phyloP scores from a whole-genome alignment of 2,113 vertebrate genomes.

The Pantherophis guttatus region DNA sequence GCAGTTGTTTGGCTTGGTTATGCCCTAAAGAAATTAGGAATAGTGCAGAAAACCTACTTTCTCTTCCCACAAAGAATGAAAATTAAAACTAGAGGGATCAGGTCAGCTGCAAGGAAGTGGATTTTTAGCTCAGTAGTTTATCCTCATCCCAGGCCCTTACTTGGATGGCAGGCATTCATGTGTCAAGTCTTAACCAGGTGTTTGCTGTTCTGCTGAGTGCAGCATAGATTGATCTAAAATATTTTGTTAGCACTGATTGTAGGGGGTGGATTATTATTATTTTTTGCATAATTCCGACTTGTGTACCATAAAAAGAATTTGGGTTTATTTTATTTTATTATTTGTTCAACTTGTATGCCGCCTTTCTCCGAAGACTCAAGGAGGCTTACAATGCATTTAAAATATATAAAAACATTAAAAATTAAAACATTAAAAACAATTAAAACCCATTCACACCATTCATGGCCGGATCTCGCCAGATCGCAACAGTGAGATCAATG shows the following conservation, averaged over 20 bases:
- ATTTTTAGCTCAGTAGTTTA: too few species aligned
- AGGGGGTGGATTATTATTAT: not conserved
- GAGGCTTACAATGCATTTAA: too few species aligned
- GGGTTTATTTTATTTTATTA: not conserved
- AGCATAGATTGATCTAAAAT: not conserved
- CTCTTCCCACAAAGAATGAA: not conserved
- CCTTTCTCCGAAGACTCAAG: too few species aligned
- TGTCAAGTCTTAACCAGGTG: not conserved
- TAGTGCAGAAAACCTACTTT: not conserved
- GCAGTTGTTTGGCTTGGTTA: not conserved
- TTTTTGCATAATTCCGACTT: not conserved
- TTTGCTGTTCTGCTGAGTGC: not conserved
- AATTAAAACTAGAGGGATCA: not conserved
- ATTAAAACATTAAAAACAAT: too few species aligned
- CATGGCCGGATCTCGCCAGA: too few species aligned
- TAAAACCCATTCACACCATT: too few species aligned
- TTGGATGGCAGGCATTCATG: not conserved
- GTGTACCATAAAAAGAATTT: not conserved
- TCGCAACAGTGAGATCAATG: too few species aligned
- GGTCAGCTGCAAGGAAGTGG: not conserved
- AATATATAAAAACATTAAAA: too few species aligned
- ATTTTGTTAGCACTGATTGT: not conserved
- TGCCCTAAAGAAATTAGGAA: not conserved
- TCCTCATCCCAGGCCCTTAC: not conserved
- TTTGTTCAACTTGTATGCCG: too few species aligned